Base-by-base conservation (phyloP, 1,140 invertebrate species). In the Odontomachus brunneus region DNA sequence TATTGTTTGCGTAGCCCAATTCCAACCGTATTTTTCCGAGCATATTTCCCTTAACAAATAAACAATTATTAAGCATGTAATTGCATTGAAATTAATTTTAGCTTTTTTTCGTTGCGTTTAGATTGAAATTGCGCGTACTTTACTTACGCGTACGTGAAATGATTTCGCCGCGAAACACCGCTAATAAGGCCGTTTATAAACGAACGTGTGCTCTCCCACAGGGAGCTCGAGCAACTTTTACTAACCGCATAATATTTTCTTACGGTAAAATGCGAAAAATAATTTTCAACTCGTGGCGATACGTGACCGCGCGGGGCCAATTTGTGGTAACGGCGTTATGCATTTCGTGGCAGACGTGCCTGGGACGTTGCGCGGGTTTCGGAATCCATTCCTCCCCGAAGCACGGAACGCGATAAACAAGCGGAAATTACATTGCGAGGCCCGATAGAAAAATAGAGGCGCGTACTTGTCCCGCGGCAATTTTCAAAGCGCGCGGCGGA, bases 381-480 rank as follows among this genome's bases (percentile, higher is more conserved):
- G 55, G 69, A 74, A 83, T 83, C 72, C 49, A 83, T 75, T 83
- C 24, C 81, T 83, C 14, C 24, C 59, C 62, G 60, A 75, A 83
- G 49, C 69, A 83, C 48, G 81, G 51, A 83, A 83, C 38, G 55
- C 74, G 57, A 78, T 83, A 83, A 78, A 83, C 73, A 83, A 83
- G 78, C 71, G 82, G 60, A 76, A 83, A 83, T 83, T 76, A 66
- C 57, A 82, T 74, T 74, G 78, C 59, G 55, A 14, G 26, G 12
- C 55, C 38, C 69, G 33, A 80, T 80, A 69, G 75, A 80, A 80
- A 80, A 80, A 80, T 80, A 71, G 75, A 80, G 24, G 53, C 49
- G 65, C 33, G 65, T 78, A 66, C 14, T n/a, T 24, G 3, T 38
- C 65, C 51, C 67, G 19, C 65, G 51, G 33, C 51, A 44, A 29